Conservation (phyloP, 2,888 invertebrate species). For the Torymus texanus region DNA sequence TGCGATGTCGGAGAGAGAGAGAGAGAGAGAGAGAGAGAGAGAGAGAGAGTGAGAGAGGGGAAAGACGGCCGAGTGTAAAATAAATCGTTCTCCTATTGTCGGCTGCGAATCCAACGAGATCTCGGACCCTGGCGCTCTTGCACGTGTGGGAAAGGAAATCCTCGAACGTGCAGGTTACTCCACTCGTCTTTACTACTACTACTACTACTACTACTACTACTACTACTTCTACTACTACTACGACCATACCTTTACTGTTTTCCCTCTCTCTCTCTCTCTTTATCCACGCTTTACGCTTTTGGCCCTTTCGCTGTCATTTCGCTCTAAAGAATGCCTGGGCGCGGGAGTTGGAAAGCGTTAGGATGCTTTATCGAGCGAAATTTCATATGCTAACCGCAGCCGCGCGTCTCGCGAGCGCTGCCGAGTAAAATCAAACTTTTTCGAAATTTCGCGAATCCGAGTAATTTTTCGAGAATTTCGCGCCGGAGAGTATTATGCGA, state of each 20-base stretch:
- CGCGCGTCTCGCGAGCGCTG: neutral
- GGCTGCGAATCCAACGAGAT: constrained; percentile 36
- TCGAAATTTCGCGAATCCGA: neutral
- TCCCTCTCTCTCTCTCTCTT: neutral
- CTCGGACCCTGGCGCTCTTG: neutral
- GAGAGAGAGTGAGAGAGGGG: neutral
- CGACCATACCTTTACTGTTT: neutral
- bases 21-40: constrained; percentile 16
- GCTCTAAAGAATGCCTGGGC: constrained; percentile 20
- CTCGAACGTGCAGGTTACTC: constrained; percentile 18
- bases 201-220: neutral
- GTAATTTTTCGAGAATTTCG: neutral
- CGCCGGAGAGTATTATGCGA: no score
- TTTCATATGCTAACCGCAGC: constrained; percentile 31
- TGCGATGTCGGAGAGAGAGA: constrained; percentile 43
- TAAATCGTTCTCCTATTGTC: constrained; percentile 57
- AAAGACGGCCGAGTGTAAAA: constrained; percentile 43
- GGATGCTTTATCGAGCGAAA: constrained; percentile 35
- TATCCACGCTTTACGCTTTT: constrained; percentile 12
- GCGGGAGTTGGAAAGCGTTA: neutral
- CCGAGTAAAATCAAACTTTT: constrained; percentile 23
- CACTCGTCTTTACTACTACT: no score
- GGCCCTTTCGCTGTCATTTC: constrained; percentile 43
- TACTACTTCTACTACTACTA: neutral
- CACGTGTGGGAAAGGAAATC: constrained; percentile 37